Evolutionary conservation across 2,113 vertebrate genomes (phyloP), one percentile per base, ranked within the genome.

Genomic region (Otolemur garnettii): DNA sequence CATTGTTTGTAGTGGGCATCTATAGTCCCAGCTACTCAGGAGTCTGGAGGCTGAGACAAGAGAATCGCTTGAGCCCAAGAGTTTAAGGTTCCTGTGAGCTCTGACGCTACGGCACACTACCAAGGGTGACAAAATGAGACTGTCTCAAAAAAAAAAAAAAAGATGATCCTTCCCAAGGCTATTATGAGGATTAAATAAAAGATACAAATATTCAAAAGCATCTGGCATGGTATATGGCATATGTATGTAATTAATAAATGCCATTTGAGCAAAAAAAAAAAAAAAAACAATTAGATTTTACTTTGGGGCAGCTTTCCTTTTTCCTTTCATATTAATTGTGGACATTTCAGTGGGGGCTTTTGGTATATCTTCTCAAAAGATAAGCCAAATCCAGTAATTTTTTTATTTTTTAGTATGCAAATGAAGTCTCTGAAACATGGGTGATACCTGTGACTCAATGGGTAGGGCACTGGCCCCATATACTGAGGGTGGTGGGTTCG

Each of bases 401-500:
- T 79, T 59, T 50, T 42, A 90, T 90, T 96, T 90, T 28, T 92
- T 10, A 64, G 35, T 62, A 72, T 91, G 91, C 66, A 95, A 30
- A 90, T 82, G 35, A 96, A 87, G n/a, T 21, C 35, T 21, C 60
- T 42, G 60, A 53, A 11, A 82, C 13, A n/a, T 53, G 45, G 45
- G 8, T 9, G 45, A 10, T 50, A 10, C 45, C 45, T 50, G 45
- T 50, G 45, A 10, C 8, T 50, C 45, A 50, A 10, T 50, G 7
- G 45, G 45, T 50, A 50, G 45, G 45, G 45, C 45, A 7, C 8
- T 9, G 45, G 45, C 45, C 45, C 45, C 45, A 50, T 50, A 50
- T 9, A 50, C 45, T 10, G 45, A 50, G 45, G 45, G 10, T 50
- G 45, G 45, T 9, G 45, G 45, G 45, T 50, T 50, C 45, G 10